A percentile compares a stretch with the other conserved stretches of the same genome.
phyloP scores from a whole-genome alignment of 2,797 vertebrate genomes.

The Corythornis leucogaster region DNA sequence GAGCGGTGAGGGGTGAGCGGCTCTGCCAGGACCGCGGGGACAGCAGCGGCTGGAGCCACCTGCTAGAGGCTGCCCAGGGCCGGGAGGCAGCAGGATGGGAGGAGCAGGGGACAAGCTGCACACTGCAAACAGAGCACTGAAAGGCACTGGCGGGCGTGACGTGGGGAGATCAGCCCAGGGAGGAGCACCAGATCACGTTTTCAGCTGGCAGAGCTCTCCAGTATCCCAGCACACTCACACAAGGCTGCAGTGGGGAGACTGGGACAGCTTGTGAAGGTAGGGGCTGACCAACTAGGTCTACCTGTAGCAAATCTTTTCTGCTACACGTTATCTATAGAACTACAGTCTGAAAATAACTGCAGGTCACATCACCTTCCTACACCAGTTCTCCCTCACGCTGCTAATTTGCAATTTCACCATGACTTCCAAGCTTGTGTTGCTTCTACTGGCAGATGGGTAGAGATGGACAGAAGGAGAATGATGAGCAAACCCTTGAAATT shows the following conservation, averaged over 20 bases:
- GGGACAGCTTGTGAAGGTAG: not conserved
- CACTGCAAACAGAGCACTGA: not conserved
- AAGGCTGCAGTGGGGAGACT: not conserved
- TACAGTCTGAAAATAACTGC: not conserved
- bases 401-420: not conserved
- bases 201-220: not conserved
- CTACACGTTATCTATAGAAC: rapidly evolving
- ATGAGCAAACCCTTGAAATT: not conserved
- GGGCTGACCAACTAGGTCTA: not conserved
- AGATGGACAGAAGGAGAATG: not conserved
- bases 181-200: not conserved
- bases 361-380: not conserved
- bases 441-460: not conserved
- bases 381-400: not conserved
- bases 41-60: not conserved
- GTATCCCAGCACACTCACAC: not conserved
- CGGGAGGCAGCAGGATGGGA: not conserved
- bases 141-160: not conserved
- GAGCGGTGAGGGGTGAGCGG: conserved; percentile 1
- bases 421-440: not conserved
- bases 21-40: not conserved
- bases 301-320: rapidly evolving
- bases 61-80: not conserved
- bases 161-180: rapidly evolving
- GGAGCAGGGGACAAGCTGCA: not conserved